These are phyloP conservation scores for Smutsia gigantea DNA, from an alignment of 2,797 vertebrate genomes.

Conservation along the genomic window DNA sequence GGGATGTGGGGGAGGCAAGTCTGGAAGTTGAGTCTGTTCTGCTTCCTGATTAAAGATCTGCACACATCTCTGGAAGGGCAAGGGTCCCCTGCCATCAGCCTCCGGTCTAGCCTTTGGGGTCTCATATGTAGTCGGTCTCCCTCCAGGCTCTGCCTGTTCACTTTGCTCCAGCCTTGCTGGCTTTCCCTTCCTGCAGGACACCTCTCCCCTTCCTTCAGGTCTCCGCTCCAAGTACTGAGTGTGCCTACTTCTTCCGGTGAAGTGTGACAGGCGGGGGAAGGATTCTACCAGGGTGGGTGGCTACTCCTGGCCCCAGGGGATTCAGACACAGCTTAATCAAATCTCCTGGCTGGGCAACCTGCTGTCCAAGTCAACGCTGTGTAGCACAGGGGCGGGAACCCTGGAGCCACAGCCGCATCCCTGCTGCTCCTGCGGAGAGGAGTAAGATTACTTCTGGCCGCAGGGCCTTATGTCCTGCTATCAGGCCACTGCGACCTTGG, in stretches of 20 bases:
- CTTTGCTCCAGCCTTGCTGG: neutral
- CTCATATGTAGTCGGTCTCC: neutral
- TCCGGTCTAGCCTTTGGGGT: neutral
- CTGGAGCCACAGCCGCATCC: neutral
- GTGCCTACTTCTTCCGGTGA: neutral
- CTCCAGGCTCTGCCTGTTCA: neutral
- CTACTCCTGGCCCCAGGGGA: neutral
- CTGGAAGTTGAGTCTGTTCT: neutral
- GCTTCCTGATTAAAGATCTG: neutral
- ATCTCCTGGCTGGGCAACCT: neutral
- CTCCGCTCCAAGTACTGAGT: neutral
- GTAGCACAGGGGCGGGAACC: neutral
- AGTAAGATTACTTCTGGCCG: neutral
- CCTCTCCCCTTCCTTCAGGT: neutral
- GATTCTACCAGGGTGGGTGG: neutral
- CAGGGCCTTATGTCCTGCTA: neutral
- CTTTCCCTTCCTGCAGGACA: neutral
- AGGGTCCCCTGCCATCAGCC: accelerated
- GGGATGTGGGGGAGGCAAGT: neutral
- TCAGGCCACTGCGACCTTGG: accelerated
- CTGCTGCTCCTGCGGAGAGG: too few relatives aligned
- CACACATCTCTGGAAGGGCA: neutral
- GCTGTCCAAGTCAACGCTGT: neutral
- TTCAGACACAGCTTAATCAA: neutral
- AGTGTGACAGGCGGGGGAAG: neutral